A percentile compares a stretch with the other conserved stretches of the same genome.
Conservation (phyloP, 2,888 invertebrate species). For the Ophion obscuratus region DNA sequence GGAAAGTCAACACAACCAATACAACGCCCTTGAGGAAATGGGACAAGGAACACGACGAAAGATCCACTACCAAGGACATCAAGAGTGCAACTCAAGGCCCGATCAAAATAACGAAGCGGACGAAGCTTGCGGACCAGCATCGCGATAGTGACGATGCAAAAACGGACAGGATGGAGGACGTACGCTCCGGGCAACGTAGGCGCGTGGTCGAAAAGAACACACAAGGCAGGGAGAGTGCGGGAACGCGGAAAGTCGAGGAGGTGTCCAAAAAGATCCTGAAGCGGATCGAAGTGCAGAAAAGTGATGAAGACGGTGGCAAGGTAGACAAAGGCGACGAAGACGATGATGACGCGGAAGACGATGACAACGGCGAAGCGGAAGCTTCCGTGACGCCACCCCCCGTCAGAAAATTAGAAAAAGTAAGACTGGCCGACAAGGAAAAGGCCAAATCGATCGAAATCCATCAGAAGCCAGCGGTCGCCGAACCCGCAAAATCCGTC, state of each 20-base stretch:
- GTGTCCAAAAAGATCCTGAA: slow-evolving; percentile 34
- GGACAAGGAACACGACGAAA: background rate
- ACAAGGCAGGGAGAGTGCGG: slow-evolving; percentile 1
- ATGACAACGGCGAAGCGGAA: slow-evolving; percentile 59
- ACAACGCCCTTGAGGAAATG: slow-evolving; percentile 6
- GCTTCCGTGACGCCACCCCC: slow-evolving; percentile 37
- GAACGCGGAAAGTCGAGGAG: slow-evolving; percentile 13
- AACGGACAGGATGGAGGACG: slow-evolving; percentile 12
- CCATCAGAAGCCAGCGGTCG: slow-evolving; percentile 24
- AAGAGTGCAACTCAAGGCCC: background rate
- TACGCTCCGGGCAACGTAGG: slow-evolving; percentile 4
- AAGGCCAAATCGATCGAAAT: slow-evolving; percentile 69
- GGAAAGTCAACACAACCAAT: slow-evolving; percentile 42
- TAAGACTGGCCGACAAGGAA: slow-evolving; percentile 77
- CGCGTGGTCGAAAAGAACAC: slow-evolving; percentile 29
- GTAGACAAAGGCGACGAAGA: slow-evolving; percentile 18
- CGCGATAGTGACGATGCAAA: slow-evolving; percentile 25
- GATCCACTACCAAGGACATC: slow-evolving; percentile 17
- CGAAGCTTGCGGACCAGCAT: slow-evolving; percentile 16
- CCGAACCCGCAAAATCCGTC: slow-evolving; percentile 14
- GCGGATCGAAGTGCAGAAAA: slow-evolving; percentile 32
- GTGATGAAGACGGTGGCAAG: slow-evolving; percentile 62
- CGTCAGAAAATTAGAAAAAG: slow-evolving; percentile 76
- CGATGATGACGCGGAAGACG: slow-evolving; percentile 31
- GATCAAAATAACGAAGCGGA: slow-evolving; percentile 18